These are phyloP conservation scores for Zaprionus kolodkinae DNA, from an alignment of 1,140 invertebrate species.

Conservation along the genomic window DNA sequence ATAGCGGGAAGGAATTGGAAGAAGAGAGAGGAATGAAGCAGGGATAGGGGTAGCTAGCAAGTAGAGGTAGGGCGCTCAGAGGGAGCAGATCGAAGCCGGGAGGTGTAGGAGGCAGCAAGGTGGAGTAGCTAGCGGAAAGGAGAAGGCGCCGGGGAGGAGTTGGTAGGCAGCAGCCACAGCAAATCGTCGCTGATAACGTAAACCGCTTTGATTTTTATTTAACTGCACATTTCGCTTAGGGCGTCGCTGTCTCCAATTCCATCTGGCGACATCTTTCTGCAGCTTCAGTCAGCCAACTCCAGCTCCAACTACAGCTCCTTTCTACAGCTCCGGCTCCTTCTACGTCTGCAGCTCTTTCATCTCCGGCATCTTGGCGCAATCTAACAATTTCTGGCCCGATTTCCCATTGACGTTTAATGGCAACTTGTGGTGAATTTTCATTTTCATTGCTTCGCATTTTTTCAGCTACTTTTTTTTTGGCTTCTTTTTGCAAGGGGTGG, in stretches of 20 bases:
- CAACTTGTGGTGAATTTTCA: conserved; percentile 68
- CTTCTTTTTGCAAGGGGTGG: neutral
- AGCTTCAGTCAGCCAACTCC: neutral
- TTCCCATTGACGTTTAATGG: conserved; percentile 71
- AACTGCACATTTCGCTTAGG: conserved; percentile 73
- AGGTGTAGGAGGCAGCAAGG: too few relatives aligned
- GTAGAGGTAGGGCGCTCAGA: too few relatives aligned
- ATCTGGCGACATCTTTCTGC: conserved; percentile 4
- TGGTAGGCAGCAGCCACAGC: conserved; percentile 12
- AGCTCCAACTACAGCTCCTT: neutral
- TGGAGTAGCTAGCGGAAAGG: neutral
- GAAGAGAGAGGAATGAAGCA: too few relatives aligned
- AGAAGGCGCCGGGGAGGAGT: neutral
- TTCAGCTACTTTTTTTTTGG: conserved; percentile 11
- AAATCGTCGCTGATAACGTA: conserved; percentile 72
- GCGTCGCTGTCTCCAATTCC: conserved; percentile 30
- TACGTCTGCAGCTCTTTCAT: neutral
- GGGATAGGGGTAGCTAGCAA: too few relatives aligned
- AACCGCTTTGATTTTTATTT: conserved; percentile 82
- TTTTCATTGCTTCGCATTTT: neutral
- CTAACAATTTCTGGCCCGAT: conserved; percentile 40
- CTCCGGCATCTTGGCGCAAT: conserved; percentile 5
- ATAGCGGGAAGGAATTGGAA: too few relatives aligned
- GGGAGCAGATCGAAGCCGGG: too few relatives aligned
- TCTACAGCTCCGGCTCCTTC: neutral